Evolutionary conservation across 2,797 vertebrate species (phyloP).

Genomic region (Siniperca undulata): DNA sequence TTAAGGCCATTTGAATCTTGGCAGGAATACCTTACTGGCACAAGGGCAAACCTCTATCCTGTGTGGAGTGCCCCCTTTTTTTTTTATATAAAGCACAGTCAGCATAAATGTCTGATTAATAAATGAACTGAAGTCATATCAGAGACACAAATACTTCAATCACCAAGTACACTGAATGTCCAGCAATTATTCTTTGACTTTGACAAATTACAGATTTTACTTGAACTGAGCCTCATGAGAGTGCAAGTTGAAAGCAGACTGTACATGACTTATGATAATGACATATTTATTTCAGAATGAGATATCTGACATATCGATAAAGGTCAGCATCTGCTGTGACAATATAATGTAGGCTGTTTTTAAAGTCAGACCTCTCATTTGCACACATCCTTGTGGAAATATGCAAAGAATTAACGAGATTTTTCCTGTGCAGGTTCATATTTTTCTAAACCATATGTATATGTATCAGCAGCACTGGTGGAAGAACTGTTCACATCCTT

Average conservation of each 20-base stretch:
- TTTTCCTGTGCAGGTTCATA: neutral
- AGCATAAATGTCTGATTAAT: constrained; percentile 64
- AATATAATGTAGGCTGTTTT: neutral
- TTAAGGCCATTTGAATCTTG: constrained; percentile 75
- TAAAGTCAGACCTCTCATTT: constrained; percentile 23
- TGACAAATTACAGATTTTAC: constrained; percentile 52
- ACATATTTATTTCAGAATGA: constrained; percentile 35
- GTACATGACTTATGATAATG: neutral
- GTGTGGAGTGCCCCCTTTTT: constrained; percentile 33
- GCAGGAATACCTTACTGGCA: constrained; percentile 67
- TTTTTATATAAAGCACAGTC: constrained; percentile 43
- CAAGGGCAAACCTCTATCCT: constrained; percentile 40
- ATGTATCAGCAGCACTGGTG: neutral
- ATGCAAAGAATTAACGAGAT: neutral
- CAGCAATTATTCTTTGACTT: constrained; percentile 49
- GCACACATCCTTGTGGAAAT: neutral
- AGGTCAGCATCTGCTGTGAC: constrained; percentile 45
- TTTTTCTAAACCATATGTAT: neutral
- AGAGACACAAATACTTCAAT: constrained; percentile 48
- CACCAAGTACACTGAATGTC: constrained; percentile 22
- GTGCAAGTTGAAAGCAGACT: constrained; percentile 16
- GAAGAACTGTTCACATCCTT: neutral
- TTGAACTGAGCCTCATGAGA: constrained; percentile 19
- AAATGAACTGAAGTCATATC: constrained; percentile 42
- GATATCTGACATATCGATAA: constrained; percentile 52